Base-by-base conservation (phyloP, 2,888 invertebrate species). In the Sinodicranocentrus sp. region DNA sequence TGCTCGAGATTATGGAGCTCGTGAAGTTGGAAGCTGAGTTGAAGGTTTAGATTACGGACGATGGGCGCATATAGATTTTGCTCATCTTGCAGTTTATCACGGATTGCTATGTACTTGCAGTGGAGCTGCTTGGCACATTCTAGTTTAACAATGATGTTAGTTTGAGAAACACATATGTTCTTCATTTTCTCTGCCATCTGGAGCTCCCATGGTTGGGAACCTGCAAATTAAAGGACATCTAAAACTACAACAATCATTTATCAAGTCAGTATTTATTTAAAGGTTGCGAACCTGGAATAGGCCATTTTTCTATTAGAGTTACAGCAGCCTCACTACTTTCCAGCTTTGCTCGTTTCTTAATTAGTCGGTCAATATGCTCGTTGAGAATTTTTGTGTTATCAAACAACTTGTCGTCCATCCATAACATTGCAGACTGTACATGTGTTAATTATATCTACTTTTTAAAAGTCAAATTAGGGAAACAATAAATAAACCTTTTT, bases 371-470 rank as follows among this genome's bases (percentile, higher is more conserved):
- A 25, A 88, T 21, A 15, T 85, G 61, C 0, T 78, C 61, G 52
- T 88, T 86, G 6, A 88, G 52, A 10, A 72, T 63, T 57, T 87
- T 86, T 3, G 87, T 57, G 28, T 72, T 43, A 71, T 88, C 88
- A 72, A 86, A 88, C 10, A 88, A 28, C 76, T 86, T 88, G 76
- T 88, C 88, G 19, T 87, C 87, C 21, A 88, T 67, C 88, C 88
- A 88, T 15, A 59, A 63, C 15, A 87, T 59, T 21, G 88, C 86
- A 52, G 33, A 21, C 43, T 43, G 23, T 0, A 43, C 1, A 48
- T 3, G 33, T n/a, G n/a, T n/a, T n/a, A n/a, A n/a, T n/a, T n/a
- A n/a, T n/a, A n/a, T n/a, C n/a, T n/a, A n/a, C n/a, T n/a, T n/a
- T n/a, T n/a, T n/a, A n/a, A n/a, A n/a, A n/a, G n/a, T n/a, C n/a